phyloP scores from a whole-genome alignment of 1,140 invertebrate genomes.

The roundworm (Caenorhabditis elegans) region WBcel235 BX284603.4:9703001-9703500 shows the following conservation, averaged over 20 bases:
- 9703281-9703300: constrained; percentile 18
- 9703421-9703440: neutral
- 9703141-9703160: neutral
- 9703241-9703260: constrained; percentile 29
- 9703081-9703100: too few species aligned
- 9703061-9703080: too few species aligned
- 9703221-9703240: neutral
- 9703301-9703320: constrained; percentile 25
- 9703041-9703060: neutral
- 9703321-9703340: neutral
- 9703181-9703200: neutral
- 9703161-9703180: neutral
- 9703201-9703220: constrained; percentile 17
- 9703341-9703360: neutral
- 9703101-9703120: too few species aligned
- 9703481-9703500: neutral
- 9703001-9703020: constrained; percentile 5
- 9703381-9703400: neutral
- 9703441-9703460: neutral
- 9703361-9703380: neutral
- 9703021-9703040: neutral
- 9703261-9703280: neutral
- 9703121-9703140: neutral
- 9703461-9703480: neutral
- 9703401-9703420: neutral